Evolutionary conservation across 2,797 vertebrate species (phyloP).

Genomic region (Rousettus madagascariensis): DNA sequence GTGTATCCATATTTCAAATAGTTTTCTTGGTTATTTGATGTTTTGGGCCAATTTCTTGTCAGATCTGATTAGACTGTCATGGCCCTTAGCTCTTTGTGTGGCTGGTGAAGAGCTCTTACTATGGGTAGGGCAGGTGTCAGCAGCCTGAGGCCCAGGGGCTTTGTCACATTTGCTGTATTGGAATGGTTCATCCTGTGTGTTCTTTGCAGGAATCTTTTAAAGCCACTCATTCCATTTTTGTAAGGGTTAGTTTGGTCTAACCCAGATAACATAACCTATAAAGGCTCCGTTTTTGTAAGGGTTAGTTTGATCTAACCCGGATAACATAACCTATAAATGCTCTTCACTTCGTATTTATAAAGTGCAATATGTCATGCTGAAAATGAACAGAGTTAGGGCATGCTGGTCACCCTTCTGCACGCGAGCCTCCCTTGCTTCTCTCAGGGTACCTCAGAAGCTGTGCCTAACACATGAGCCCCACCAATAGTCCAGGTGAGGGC

Average conservation of each 20-base stretch:
- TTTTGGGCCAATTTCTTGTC: constrained; percentile 55
- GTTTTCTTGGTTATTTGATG: constrained; percentile 63
- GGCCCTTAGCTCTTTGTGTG: neutral
- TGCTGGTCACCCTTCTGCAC: neutral
- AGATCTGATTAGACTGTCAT: constrained; percentile 45
- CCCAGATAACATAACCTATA: too few species aligned
- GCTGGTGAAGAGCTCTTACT: constrained; percentile 23
- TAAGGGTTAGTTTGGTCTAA: neutral
- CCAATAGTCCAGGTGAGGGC: neutral
- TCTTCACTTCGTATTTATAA: neutral
- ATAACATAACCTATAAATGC: too few species aligned
- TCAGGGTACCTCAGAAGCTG: neutral
- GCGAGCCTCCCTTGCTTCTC: neutral
- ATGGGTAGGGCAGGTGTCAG: neutral
- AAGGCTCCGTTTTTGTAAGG: neutral
- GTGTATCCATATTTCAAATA: constrained; percentile 54
- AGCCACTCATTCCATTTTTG: neutral
- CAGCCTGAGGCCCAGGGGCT: neutral
- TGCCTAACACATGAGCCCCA: neutral
- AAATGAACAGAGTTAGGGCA: neutral
- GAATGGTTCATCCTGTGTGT: neutral
- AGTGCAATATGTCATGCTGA: fast-evolving
- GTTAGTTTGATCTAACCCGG: neutral
- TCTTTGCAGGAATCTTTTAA: neutral
- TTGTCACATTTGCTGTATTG: neutral